Evolutionary conservation across 2,888 invertebrate genomes (phyloP).

Genomic region (Stramonita haemastoma): DNA sequence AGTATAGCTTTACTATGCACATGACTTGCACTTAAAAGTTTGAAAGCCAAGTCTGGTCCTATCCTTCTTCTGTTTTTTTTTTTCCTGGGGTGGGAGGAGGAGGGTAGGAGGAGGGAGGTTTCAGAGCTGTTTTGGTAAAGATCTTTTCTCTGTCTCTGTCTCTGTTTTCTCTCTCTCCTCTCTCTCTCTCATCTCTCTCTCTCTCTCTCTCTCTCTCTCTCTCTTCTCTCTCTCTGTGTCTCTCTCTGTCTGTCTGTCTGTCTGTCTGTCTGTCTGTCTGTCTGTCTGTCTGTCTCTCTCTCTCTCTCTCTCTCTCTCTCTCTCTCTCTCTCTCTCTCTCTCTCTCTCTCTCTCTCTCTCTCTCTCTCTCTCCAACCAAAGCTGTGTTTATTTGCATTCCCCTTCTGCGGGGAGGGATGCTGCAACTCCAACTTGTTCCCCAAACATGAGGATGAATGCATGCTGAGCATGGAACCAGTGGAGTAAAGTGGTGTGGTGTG

Average conservation of each 20-base stretch:
- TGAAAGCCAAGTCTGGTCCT: neutral
- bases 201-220: neutral
- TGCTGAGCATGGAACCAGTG: no score
- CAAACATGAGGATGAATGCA: no score
- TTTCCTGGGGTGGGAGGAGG: neutral
- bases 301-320: neutral
- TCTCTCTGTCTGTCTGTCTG: neutral
- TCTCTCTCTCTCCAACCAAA: neutral
- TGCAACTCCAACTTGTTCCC: no score
- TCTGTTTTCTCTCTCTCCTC: neutral
- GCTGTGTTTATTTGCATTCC: neutral
- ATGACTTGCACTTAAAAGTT: neutral
- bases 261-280: neutral
- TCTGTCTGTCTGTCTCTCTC: neutral
- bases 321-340: neutral
- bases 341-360: constrained; percentile 15
- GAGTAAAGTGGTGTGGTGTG: no score
- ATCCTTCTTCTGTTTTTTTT: neutral
- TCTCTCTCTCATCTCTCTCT: neutral
- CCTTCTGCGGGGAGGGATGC: no score
- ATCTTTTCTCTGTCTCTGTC: neutral
- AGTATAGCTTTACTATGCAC: no score
- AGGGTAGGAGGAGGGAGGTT: no score
- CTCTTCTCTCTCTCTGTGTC: neutral
- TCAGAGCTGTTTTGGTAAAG: no score